A percentile compares a stretch with the other conserved stretches of the same genome.
These are phyloP conservation scores for Gadopsis bispinosus DNA, from an alignment of 2,797 vertebrate species.

Conservation along the genomic window DNA sequence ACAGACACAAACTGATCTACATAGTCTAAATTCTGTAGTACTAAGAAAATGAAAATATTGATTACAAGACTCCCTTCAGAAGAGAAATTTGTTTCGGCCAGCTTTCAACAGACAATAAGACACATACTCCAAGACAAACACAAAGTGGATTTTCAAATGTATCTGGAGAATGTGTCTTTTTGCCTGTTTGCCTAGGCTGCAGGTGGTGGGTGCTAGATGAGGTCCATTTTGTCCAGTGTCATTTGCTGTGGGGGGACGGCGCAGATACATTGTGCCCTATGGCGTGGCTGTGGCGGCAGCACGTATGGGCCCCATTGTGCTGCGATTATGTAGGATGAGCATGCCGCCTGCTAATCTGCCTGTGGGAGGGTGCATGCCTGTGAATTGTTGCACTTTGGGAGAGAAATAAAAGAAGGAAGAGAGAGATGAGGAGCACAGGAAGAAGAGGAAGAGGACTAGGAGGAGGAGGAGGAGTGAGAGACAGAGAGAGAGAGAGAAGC, in stretches of 20 bases:
- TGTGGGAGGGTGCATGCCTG: conserved; percentile 88
- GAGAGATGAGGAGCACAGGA: conserved; percentile 64
- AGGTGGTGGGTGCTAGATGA: conserved; percentile 68
- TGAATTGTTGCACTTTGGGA: conserved; percentile 86
- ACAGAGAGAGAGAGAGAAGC: conserved; percentile 66
- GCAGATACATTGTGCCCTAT: conserved; percentile 78
- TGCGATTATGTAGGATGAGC: conserved; percentile 88
- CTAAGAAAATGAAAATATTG: conserved; percentile 8
- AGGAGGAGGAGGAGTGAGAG: conserved; percentile 33
- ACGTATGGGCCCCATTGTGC: conserved; percentile 83
- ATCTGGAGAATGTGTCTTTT: conserved; percentile 2
- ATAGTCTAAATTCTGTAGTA: conserved; percentile 21
- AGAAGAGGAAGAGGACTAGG: conserved; percentile 51
- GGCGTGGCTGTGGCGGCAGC: conserved; percentile 74
- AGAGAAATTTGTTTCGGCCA: neutral
- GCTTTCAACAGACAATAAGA: conserved; percentile 18
- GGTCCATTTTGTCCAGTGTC: conserved; percentile 72
- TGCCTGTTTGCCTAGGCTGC: conserved; percentile 39
- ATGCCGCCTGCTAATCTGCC: conserved; percentile 86
- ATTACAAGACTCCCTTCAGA: conserved; percentile 2
- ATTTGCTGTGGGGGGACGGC: conserved; percentile 55
- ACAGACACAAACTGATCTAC: conserved; percentile 16
- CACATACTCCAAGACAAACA: conserved; percentile 14
- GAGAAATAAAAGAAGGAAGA: conserved; percentile 50
- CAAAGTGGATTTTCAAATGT: conserved; percentile 11